phyloP scores from a whole-genome alignment of 2,797 vertebrate species.

The Lophius americanus region DNA sequence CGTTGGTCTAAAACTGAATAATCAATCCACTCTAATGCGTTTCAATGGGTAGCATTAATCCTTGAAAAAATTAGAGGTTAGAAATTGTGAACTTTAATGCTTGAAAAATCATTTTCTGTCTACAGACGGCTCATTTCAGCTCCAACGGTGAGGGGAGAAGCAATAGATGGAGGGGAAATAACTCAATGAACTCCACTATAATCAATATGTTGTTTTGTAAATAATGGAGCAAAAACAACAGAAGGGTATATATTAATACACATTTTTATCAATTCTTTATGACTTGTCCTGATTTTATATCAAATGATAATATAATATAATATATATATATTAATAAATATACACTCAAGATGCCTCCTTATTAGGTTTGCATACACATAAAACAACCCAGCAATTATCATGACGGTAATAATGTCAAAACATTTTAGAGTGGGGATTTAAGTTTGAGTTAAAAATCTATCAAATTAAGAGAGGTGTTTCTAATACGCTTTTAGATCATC shows the following conservation, averaged over 20 bases:
- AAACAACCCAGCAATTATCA: no score
- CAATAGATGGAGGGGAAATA: not conserved
- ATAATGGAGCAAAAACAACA: not conserved
- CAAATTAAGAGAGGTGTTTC: not conserved
- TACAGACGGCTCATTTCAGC: not conserved
- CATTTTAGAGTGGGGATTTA: not conserved
- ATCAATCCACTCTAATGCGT: no score
- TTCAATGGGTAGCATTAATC: no score
- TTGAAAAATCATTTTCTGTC: not conserved
- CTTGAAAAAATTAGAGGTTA: no score
- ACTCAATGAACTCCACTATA: no score
- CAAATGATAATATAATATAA: not conserved
- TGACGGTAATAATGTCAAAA: no score
- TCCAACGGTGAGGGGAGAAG: not conserved
- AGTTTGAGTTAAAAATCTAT: not conserved
- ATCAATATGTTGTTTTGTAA: no score
- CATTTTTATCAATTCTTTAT: not conserved
- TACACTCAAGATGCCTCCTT: constrained; percentile 1
- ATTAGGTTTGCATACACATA: not conserved
- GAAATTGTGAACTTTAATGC: not conserved
- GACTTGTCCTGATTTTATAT: not conserved
- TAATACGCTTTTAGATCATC: not conserved
- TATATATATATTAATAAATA: not conserved
- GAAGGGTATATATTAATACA: not conserved
- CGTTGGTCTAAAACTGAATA: no score